Conservation (phyloP, 2,797 vertebrate species). For the Fundulus diaphanus region DNA sequence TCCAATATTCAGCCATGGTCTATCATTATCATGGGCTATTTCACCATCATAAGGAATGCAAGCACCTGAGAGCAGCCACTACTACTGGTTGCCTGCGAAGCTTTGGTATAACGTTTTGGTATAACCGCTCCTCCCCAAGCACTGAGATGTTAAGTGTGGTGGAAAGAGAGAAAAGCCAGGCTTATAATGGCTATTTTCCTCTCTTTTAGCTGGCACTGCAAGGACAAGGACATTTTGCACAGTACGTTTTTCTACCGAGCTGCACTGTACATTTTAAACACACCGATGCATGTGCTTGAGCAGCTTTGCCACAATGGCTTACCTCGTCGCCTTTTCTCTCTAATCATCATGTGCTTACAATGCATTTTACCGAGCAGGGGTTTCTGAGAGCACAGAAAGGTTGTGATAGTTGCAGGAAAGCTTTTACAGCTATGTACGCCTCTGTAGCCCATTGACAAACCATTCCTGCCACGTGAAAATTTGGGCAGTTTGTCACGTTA, state of each 20-base stretch:
- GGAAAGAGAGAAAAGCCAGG: conserved; percentile 38
- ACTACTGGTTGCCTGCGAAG: conserved; percentile 61
- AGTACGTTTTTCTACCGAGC: neutral
- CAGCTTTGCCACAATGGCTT: neutral
- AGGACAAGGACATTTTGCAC: conserved; percentile 55
- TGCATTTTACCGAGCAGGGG: neutral
- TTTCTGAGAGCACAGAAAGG: conserved; percentile 5
- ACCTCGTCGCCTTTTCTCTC: neutral
- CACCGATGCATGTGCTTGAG: neutral
- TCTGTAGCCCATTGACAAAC: too few relatives aligned
- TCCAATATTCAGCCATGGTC: conserved; percentile 65
- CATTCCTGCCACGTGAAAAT: too few relatives aligned
- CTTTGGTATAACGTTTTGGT: conserved; percentile 41
- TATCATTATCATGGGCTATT: conserved; percentile 72
- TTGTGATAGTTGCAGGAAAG: neutral
- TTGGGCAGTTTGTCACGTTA: too few relatives aligned
- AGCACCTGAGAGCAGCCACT: conserved; percentile 51
- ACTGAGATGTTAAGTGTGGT: conserved; percentile 30
- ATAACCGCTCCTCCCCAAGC: conserved; percentile 30
- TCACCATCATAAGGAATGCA: conserved; percentile 67
- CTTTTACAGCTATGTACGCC: neutral
- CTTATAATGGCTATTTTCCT: conserved; percentile 56
- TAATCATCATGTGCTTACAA: neutral
- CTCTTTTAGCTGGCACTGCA: conserved; percentile 54
- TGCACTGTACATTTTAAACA: conserved; percentile 13